These are phyloP conservation scores for Onychomys leucogaster DNA, from an alignment of 2,797 vertebrate species.

Conservation along the genomic window DNA sequence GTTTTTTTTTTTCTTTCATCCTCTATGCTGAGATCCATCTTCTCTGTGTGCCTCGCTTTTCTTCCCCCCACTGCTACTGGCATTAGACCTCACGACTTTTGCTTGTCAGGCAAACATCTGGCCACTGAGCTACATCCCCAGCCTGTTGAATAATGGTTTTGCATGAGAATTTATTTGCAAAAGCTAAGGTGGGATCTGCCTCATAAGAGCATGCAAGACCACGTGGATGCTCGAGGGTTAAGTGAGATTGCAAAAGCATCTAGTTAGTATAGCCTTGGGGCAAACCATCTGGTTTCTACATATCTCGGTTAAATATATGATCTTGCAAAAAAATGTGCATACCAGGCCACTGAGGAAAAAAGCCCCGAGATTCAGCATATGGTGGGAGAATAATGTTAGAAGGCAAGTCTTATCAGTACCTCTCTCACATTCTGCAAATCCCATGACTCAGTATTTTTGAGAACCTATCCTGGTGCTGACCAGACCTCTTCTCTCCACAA, in stretches of 20 bases:
- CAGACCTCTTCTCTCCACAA: no score
- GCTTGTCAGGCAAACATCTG: background rate
- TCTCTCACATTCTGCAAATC: accelerated
- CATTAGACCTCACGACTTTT: background rate
- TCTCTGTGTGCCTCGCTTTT: background rate
- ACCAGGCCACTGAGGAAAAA: background rate
- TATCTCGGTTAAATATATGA: slow-evolving; percentile 27
- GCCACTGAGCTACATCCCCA: background rate
- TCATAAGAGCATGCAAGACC: background rate
- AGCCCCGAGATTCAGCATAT: background rate
- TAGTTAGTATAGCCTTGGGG: background rate
- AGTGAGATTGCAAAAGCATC: background rate
- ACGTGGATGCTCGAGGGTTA: background rate
- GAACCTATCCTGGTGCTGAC: background rate
- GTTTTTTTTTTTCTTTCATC: background rate
- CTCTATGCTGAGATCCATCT: background rate
- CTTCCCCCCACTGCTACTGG: background rate
- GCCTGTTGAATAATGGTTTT: background rate
- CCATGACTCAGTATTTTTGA: accelerated
- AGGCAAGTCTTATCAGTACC: accelerated
- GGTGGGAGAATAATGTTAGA: accelerated
- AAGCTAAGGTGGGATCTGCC: background rate
- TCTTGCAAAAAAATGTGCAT: background rate
- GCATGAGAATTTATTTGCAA: background rate
- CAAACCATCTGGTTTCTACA: slow-evolving; percentile 11